Conservation (phyloP, 1,140 invertebrate species). For the Rhopalosiphum padi region DNA sequence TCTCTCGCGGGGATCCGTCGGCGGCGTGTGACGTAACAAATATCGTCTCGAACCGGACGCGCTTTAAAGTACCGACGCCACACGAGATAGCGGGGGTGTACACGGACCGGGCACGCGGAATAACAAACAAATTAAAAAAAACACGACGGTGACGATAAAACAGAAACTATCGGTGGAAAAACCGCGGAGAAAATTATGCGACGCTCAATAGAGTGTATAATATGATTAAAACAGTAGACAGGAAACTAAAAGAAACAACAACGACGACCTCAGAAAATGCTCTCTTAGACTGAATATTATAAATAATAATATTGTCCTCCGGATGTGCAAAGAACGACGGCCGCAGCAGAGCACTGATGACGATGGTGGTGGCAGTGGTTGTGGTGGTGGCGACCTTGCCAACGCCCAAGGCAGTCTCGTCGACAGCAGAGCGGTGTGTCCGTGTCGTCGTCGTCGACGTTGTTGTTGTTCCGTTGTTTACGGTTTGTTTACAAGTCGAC, state of each 20-base stretch:
- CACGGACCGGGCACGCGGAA: not conserved
- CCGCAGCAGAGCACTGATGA: not conserved
- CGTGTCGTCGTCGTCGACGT: not conserved
- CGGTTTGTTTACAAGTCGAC: constrained; percentile 31
- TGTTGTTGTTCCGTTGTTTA: constrained; percentile 51
- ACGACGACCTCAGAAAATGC: not conserved
- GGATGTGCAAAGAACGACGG: constrained; percentile 11
- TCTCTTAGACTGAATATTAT: not conserved
- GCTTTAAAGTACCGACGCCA: not conserved
- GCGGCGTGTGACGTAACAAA: constrained; percentile 9
- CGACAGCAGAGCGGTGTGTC: not conserved
- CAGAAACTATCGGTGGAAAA: not conserved
- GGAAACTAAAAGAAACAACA: not conserved
- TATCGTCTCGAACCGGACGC: constrained; percentile 32
- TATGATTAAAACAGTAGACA: not conserved
- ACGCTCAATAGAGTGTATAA: not conserved
- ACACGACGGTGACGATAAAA: not conserved
- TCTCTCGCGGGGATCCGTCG: constrained; percentile 20
- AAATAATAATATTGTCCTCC: constrained; percentile 14
- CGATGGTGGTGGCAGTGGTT: not conserved
- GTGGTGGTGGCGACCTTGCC: constrained; percentile 44
- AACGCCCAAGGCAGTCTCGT: constrained; percentile 56
- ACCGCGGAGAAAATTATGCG: not conserved
- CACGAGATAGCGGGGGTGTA: not conserved
- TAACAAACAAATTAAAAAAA: not conserved